Conservation (phyloP, 2,888 invertebrate genomes). For the Chaitophorus viminalis region DNA sequence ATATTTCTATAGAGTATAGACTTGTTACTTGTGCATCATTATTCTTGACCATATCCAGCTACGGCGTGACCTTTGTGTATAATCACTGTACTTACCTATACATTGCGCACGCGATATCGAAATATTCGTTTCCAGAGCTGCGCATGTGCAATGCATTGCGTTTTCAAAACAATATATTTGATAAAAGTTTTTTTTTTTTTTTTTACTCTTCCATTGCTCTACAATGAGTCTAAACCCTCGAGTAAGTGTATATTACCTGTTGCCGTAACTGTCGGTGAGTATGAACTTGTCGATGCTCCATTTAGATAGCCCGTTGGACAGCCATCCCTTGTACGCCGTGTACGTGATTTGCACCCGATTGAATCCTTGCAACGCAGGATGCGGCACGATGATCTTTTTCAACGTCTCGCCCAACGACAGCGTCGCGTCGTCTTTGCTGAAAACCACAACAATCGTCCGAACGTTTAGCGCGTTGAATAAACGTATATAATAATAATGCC, state of each 20-base stretch:
- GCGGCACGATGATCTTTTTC: slow-evolving; percentile 86
- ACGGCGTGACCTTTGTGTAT: no score
- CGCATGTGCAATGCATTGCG: neutral
- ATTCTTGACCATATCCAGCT: no score
- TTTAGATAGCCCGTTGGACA: slow-evolving; percentile 82
- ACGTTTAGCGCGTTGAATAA: neutral
- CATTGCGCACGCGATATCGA: neutral
- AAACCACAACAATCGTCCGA: slow-evolving; percentile 62
- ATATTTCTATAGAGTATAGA: no score
- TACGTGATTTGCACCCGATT: slow-evolving; percentile 81
- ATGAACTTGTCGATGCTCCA: slow-evolving; percentile 86
- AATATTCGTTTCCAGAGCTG: neutral
- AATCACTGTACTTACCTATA: no score
- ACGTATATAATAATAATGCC: no score
- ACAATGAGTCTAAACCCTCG: no score
- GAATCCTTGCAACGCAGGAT: slow-evolving; percentile 83
- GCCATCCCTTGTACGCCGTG: slow-evolving; percentile 90
- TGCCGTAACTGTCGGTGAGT: slow-evolving; percentile 85
- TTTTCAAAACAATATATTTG: neutral
- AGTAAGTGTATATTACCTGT: slow-evolving; percentile 71
- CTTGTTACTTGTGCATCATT: no score
- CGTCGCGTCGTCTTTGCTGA: slow-evolving; percentile 83
- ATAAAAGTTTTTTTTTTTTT: no score
- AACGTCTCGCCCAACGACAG: slow-evolving; percentile 78
- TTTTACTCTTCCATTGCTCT: no score